Conservation (phyloP, 1,140 invertebrate species). For the Pygmarrhopalites habei region DNA sequence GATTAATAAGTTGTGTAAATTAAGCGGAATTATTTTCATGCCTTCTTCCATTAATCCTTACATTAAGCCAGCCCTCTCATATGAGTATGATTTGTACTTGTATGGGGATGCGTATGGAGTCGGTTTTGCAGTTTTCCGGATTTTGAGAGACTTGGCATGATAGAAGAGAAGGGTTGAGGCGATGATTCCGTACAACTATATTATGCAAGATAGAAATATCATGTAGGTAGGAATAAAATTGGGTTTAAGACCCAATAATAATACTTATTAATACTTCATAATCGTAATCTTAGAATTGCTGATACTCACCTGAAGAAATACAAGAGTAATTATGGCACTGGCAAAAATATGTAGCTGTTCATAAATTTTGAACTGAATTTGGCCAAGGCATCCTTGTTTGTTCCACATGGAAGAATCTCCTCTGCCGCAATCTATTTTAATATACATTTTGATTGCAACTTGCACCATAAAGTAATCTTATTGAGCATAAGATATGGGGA, state of each 20-base stretch:
- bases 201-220: too few species aligned
- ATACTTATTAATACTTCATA: too few species aligned
- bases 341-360: constrained; percentile 43
- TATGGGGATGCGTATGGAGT: too few species aligned
- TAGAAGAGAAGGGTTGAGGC: constrained; percentile 36
- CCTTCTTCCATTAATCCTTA: too few species aligned
- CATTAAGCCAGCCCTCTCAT: constrained; percentile 34
- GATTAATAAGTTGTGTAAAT: too few species aligned
- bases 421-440: constrained; percentile 36
- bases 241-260: too few species aligned
- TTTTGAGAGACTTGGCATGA: constrained; percentile 21
- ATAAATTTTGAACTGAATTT: constrained; percentile 42
- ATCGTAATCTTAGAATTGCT: too few species aligned
- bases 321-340: constrained; percentile 41
- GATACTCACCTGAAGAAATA: constrained; percentile 43
- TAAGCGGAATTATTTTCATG: too few species aligned
- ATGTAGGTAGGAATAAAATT: too few species aligned
- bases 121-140: neutral
- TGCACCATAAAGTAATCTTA: too few species aligned
- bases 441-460: too few species aligned
- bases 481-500: too few species aligned
- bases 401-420: constrained; percentile 34
- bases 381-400: constrained; percentile 40
- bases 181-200: constrained; percentile 37
- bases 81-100: constrained; percentile 30